Evolutionary conservation across 2,113 vertebrate species (phyloP).

Genomic region (Pseudonaja textilis): DNA sequence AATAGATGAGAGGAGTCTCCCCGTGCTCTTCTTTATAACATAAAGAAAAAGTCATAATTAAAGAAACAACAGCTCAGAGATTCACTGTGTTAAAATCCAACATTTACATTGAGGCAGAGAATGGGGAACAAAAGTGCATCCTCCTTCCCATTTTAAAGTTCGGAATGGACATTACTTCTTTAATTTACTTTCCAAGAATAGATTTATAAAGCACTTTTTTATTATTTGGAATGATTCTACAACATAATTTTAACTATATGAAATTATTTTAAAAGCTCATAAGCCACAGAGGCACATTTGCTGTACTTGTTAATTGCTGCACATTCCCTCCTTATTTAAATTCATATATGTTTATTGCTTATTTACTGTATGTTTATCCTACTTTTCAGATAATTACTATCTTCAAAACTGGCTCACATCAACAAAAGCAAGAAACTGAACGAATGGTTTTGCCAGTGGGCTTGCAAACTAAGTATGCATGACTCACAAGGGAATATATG

Average conservation of each 20-base stretch:
- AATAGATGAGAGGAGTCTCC: not conserved
- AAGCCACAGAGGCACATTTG: not conserved
- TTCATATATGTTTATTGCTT: not conserved
- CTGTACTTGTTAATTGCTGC: not conserved
- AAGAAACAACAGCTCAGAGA: not conserved
- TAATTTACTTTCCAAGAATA: not conserved
- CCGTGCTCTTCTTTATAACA: not conserved
- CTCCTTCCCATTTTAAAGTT: not conserved
- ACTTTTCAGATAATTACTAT: not conserved
- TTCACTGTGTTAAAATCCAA: not conserved
- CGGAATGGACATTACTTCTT: not conserved
- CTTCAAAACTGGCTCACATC: not conserved
- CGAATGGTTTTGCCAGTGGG: not conserved
- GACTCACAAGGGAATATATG: not conserved
- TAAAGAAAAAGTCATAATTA: not conserved
- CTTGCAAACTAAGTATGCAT: not conserved
- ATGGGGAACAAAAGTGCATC: not conserved
- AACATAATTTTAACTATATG: not conserved
- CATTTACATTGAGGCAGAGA: not conserved
- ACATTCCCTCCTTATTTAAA: not conserved
- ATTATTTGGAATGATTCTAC: not conserved
- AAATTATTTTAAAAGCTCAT: not conserved
- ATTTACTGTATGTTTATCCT: not conserved
- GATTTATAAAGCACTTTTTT: not conserved
- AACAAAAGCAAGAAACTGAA: not conserved